phyloP scores from a whole-genome alignment of 1,140 invertebrate genomes.

The Drosophila murphyi region DNA sequence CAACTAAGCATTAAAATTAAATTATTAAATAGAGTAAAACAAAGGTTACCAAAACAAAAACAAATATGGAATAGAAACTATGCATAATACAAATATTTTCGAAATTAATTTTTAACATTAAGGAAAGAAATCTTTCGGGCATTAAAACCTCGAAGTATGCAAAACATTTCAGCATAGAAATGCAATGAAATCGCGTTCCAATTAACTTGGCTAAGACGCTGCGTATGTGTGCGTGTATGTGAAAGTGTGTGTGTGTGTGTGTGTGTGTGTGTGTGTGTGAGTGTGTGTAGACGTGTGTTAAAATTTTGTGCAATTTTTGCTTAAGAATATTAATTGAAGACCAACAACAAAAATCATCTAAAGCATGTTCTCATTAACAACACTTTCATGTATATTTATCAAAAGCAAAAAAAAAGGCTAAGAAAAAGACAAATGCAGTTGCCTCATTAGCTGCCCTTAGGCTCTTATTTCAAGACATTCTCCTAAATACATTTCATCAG shows the following conservation, averaged over 20 bases:
- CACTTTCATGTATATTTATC: conserved; percentile 10
- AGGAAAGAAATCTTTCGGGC: conserved; percentile 12
- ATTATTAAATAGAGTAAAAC: conserved; percentile 39
- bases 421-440: conserved; percentile 23
- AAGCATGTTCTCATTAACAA: conserved; percentile 20
- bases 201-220: conserved; percentile 8
- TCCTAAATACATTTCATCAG: conserved; percentile 54
- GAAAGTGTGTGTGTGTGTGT: conserved; percentile 24
- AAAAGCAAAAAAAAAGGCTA: neutral
- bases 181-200: conserved; percentile 54
- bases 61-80: conserved; percentile 60
- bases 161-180: conserved; percentile 39
- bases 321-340: conserved; percentile 7
- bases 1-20: conserved; percentile 66
- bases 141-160: conserved; percentile 44
- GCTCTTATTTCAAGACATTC: conserved; percentile 59
- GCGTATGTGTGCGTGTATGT: conserved; percentile 30
- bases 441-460: conserved; percentile 26
- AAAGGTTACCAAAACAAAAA: conserved; percentile 18
- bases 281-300: conserved; percentile 27
- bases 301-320: conserved; percentile 49
- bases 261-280: conserved; percentile 18
- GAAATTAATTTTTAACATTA: conserved; percentile 73
- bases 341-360: conserved; percentile 31
- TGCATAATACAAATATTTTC: conserved; percentile 74